Conservation (phyloP, 1,140 invertebrate species). For the Heterodera carotae region DNA sequence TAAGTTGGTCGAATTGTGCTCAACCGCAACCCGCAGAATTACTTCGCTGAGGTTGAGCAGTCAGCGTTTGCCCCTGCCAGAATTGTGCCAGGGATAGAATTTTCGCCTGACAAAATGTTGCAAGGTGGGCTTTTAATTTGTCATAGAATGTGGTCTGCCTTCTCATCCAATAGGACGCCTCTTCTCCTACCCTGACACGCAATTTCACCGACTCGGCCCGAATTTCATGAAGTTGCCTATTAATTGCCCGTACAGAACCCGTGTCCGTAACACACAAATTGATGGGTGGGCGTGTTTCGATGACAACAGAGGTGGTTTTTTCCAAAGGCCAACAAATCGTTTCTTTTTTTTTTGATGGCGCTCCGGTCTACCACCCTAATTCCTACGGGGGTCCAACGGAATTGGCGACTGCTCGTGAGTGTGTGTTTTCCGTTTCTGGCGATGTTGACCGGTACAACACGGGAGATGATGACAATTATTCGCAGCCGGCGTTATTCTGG, state of each 20-base stretch:
- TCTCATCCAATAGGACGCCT: conserved; percentile 68
- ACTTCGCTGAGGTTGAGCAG: conserved; percentile 80
- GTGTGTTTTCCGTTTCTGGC: conserved; percentile 66
- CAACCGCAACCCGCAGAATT: conserved; percentile 83
- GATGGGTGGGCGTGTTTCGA: conserved; percentile 76
- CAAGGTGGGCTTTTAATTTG: conserved; percentile 69
- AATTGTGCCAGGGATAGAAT: conserved; percentile 83
- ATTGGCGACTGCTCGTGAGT: conserved; percentile 40
- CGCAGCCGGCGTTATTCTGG: conserved; percentile 81
- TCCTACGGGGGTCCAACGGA: conserved; percentile 81
- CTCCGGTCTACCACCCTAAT: conserved; percentile 94
- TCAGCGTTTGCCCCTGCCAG: conserved; percentile 88
- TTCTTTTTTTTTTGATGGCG: conserved; percentile 67
- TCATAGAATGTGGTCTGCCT: neutral
- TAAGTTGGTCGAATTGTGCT: conserved; percentile 86
- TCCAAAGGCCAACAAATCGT: neutral
- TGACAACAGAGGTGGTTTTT: conserved; percentile 63
- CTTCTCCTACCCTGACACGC: conserved; percentile 91
- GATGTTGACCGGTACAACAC: conserved; percentile 68
- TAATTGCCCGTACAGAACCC: conserved; percentile 81
- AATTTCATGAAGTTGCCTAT: conserved; percentile 91
- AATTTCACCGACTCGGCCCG: conserved; percentile 85
- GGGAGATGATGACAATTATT: conserved; percentile 83
- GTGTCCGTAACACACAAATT: conserved; percentile 78
- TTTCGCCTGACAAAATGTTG: conserved; percentile 91